Base-by-base conservation (phyloP, 92 coral and sea anemone species). In the Palythoa heliodiscus region DNA sequence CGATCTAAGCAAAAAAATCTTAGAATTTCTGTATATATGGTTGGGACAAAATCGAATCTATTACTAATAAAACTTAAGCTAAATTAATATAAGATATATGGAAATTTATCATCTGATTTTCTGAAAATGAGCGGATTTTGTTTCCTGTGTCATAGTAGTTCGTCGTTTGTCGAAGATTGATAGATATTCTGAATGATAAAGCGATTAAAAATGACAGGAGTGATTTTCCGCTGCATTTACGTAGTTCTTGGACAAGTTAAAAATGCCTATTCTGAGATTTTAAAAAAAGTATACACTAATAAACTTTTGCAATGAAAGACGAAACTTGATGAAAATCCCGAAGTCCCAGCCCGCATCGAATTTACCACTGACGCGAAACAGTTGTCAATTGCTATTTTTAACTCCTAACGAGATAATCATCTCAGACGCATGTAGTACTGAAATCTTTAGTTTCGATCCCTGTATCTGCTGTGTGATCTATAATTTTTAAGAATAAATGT, bases 81-180 rank as follows among this genome's bases (percentile, higher is more conserved):
- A 43, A 43, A 43, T 43, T 43, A 6, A 7, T 3, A 43, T 43
- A 43, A 43, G 50, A 43, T 0, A 5, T 43, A 63, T 43, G 50
- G 50, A 43, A 43, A 43, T 43, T 43, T 43, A 43, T 60, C 67
- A 60, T 60, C 67, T 17, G 20, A 60, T 60, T 60, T 60, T 60
- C 67, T 60, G 20, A 60, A 60, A 60, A 60, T 60, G 20, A 60
- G 67, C 67, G 67, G 67, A 15, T 60, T 60, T 60, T 60, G 67
- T 60, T 60, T 60, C 67, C 67, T 24, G 67, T 60, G 67, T 60
- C 67, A 60, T 60, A 60, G 67, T 60, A 60, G 67, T 60, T 60
- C 67, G 67, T 60, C 67, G 23, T 60, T 60, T 17, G 22, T 60
- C 67, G 67, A 60, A 60, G 20, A 16, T 17, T 60, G 67, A 60